phyloP scores from a whole-genome alignment of 2,797 vertebrate species.

The Sebastes nivosus region DNA sequence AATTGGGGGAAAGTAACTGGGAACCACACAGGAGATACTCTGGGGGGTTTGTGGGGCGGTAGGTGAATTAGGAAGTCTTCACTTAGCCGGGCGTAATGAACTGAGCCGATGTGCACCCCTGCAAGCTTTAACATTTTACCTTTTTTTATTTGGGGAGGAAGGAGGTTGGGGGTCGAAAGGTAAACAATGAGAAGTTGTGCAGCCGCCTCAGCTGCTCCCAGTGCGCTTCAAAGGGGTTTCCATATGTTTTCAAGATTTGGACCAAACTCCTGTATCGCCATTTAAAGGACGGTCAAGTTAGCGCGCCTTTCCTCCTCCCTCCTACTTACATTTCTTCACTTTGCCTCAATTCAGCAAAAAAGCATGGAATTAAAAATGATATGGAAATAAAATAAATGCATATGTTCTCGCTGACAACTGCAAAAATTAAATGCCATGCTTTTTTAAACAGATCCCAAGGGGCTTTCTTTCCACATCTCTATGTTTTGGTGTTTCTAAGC shows the following conservation, averaged over 20 bases:
- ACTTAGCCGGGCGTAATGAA: constrained; percentile 78
- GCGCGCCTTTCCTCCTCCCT: neutral
- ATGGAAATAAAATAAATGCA: constrained; percentile 1
- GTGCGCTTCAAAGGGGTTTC: constrained; percentile 69
- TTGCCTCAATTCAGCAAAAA: constrained; percentile 2
- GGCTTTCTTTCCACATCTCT: constrained; percentile 17
- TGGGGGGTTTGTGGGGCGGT: constrained; percentile 38
- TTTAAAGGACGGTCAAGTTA: constrained; percentile 42
- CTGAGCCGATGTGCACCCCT: constrained; percentile 74
- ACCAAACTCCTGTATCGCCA: constrained; percentile 57
- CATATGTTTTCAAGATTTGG: constrained; percentile 81
- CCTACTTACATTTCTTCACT: constrained; percentile 33
- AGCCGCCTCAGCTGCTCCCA: constrained; percentile 74
- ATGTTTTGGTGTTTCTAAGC: constrained; percentile 30
- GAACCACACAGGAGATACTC: constrained; percentile 50
- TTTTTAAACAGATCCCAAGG: constrained; percentile 11
- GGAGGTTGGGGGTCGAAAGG: constrained; percentile 73
- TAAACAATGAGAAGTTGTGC: constrained; percentile 79
- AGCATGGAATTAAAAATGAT: constrained; percentile 5
- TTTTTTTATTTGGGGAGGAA: constrained; percentile 69
- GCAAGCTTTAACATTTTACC: constrained; percentile 72
- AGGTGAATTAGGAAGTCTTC: constrained; percentile 76
- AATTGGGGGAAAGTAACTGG: constrained; percentile 48
- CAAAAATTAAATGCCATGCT: constrained; percentile 7
- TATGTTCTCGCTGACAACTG: constrained; percentile 11